Evolutionary conservation across 2,113 vertebrate genomes (phyloP).

Genomic region (Probosciger aterrimus): DNA sequence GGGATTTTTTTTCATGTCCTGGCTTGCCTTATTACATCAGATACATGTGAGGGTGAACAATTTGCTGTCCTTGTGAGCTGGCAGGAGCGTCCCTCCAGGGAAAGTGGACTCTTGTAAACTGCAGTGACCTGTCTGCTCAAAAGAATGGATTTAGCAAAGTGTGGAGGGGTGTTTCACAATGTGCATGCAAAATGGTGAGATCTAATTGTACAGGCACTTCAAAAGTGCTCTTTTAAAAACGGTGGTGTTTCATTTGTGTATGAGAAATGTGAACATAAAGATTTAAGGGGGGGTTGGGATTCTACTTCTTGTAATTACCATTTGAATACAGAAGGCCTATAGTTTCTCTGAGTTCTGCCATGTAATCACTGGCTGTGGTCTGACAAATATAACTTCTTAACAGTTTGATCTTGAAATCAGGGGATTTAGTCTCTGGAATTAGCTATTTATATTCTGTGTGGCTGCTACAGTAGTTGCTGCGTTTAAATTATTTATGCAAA

Average conservation of each 20-base stretch:
- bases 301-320: constrained; percentile 3
- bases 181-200: background rate
- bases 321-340: background rate
- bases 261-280: constrained; percentile 6
- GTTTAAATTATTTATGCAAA: constrained; percentile 74
- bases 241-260: background rate
- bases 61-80: background rate
- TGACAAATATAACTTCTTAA: constrained; percentile 32
- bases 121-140: background rate
- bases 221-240: background rate
- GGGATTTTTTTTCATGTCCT: background rate
- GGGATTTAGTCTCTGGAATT: constrained; percentile 43
- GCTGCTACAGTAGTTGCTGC: constrained; percentile 34
- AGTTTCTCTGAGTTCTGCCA: constrained; percentile 20
- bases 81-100: background rate
- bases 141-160: background rate
- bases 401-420: constrained; percentile 55
- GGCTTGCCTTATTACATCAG: background rate
- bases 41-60: background rate
- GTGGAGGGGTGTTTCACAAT: accelerated
- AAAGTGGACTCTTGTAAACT: background rate
- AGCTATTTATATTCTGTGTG: constrained; percentile 64
- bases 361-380: background rate
- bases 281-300: background rate
- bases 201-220: background rate